phyloP scores from a whole-genome alignment of 2,797 vertebrate genomes.

The Picus viridis region DNA sequence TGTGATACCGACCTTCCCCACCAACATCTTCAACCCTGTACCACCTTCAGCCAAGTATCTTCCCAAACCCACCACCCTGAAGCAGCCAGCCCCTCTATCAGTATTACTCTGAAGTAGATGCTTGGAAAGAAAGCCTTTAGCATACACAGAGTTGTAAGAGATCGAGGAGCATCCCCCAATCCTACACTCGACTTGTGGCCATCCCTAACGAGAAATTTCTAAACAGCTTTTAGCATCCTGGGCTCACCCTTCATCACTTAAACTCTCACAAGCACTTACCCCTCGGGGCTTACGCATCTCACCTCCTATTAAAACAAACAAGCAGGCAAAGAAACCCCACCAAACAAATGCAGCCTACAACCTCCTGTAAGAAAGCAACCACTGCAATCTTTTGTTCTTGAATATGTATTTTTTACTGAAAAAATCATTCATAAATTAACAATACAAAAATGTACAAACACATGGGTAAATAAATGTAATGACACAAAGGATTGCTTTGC shows the following conservation, averaged over 20 bases:
- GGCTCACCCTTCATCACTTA: neutral
- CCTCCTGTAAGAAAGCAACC: neutral
- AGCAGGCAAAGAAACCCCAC: neutral
- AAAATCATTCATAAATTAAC: constrained; percentile 90
- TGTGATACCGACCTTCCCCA: neutral
- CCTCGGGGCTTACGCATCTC: neutral
- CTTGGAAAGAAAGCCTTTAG: neutral
- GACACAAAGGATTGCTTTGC: constrained; percentile 82
- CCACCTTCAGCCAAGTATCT: neutral
- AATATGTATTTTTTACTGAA: constrained; percentile 84
- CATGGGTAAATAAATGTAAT: constrained; percentile 84
- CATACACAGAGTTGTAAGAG: neutral
- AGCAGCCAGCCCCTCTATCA: neutral
- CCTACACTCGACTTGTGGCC: neutral
- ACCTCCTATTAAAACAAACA: neutral
- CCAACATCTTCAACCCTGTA: fast-evolving
- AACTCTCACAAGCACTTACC: neutral
- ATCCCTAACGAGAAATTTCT: neutral
- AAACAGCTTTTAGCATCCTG: neutral
- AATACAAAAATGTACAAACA: constrained; percentile 90
- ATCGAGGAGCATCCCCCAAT: neutral
- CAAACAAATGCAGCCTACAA: neutral
- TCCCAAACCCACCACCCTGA: neutral
- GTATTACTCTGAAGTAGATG: neutral
- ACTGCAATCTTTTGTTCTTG: constrained; percentile 69